These are phyloP conservation scores for Puntigrus tetrazona DNA, from an alignment of 2,113 vertebrate species.

Conservation along the genomic window DNA sequence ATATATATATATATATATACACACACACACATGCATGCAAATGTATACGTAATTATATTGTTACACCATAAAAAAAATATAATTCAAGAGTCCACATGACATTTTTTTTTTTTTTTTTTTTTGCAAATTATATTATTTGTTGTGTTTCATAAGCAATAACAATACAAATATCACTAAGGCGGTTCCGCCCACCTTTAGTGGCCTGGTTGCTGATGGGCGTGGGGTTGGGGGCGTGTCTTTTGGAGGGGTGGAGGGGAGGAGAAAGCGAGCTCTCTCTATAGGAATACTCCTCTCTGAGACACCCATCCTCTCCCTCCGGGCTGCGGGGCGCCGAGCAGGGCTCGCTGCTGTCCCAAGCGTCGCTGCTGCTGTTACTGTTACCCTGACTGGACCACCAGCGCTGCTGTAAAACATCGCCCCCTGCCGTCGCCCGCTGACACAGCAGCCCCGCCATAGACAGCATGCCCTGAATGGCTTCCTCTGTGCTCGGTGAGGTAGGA, in stretches of 20 bases:
- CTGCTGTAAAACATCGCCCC: slow-evolving; percentile 69
- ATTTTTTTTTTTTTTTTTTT: no score
- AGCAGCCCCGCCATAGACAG: slow-evolving; percentile 94
- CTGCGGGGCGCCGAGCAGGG: slow-evolving; percentile 81
- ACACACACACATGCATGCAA: no score
- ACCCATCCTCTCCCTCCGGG: slow-evolving; percentile 85
- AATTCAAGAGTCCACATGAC: no score
- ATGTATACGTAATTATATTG: no score
- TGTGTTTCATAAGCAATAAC: background rate
- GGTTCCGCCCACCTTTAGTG: slow-evolving; percentile 87
- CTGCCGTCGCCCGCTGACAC: slow-evolving; percentile 81
- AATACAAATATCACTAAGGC: no score
- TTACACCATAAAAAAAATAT: no score
- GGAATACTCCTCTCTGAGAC: slow-evolving; percentile 80
- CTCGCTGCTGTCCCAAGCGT: slow-evolving; percentile 72
- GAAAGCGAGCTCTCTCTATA: slow-evolving; percentile 87
- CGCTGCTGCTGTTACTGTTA: slow-evolving; percentile 69
- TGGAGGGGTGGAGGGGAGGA: slow-evolving; percentile 82
- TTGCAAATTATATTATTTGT: no score
- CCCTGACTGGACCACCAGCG: slow-evolving; percentile 75
- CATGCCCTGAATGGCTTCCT: slow-evolving; percentile 98
- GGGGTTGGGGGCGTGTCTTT: slow-evolving; percentile 83
- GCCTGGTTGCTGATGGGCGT: slow-evolving; percentile 91
- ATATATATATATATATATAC: no score
- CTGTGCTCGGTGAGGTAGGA: slow-evolving; percentile 95